Evolutionary conservation across 2,888 invertebrate genomes (phyloP), one percentile per base, ranked within the genome.

Genomic region (Mimumesa dahlbomi): DNA sequence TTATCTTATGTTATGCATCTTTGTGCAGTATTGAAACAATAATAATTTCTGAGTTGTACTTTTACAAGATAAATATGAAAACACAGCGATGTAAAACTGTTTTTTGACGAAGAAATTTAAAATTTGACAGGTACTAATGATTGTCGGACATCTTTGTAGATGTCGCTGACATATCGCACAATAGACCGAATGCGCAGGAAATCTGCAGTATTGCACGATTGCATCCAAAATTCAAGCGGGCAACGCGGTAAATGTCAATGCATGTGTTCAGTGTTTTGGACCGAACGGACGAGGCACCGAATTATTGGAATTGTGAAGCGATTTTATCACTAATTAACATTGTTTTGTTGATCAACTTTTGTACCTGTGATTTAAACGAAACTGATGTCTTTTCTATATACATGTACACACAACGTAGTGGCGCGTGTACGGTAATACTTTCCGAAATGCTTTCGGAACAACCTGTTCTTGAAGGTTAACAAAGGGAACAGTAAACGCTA

Each of bases 231-330:
- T 57, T 40, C n/a, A 52, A 25, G 22, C 11, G 1, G 0, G 9
- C 6, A 53, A 14, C 31, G 58, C 58, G 68, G 48, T 58, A 58
- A 68, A 66, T 6, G 48, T 43, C 16, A 25, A 49, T 14, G 13
- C 14, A n/a, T 40, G 40, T 45, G n/a, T 40, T 42, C 11, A 7
- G 16, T 19, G 11, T n/a, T 2, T 36, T 0, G 3, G 13, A n/a
- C 4, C 19, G 16, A 9, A 2, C 11, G 4, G 13, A n/a, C 16
- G 13, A n/a, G 2, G 13, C 0, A 25, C 36, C 3, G 4, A 1
- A 16, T 0, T 11, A 3, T 36, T n/a, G 14, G 3, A 21, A 36
- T 1, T 9, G 3, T n/a, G 14, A 11, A 45, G 21, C n/a, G 3
- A 56, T 45, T 18, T 2, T 9, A 25, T n/a, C 7, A 1, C 1